A percentile compares a stretch with the other conserved stretches of the same genome.
These are phyloP conservation scores for Yasuhikotakia modesta DNA, from an alignment of 2,797 vertebrate species.

Conservation along the genomic window DNA sequence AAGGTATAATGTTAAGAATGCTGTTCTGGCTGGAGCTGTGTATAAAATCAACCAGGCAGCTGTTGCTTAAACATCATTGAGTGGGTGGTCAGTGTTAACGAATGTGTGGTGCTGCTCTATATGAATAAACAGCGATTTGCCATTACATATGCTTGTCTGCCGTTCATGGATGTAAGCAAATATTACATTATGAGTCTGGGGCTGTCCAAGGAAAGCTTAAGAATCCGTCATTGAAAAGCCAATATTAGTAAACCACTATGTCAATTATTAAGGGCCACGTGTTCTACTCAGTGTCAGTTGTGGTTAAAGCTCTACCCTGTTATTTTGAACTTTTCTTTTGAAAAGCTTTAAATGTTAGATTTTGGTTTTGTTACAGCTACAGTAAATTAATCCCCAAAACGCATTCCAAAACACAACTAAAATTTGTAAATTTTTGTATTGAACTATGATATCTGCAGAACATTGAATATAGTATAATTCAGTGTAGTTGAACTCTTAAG, in stretches of 20 bases:
- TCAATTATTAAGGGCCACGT: background rate
- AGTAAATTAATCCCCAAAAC: background rate
- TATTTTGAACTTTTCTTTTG: background rate
- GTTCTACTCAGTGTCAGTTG: background rate
- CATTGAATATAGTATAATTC: no score
- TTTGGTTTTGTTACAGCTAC: conserved; percentile 39
- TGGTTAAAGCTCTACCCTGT: background rate
- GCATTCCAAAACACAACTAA: background rate
- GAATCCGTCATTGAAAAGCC: background rate
- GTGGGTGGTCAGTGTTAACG: conserved; percentile 50
- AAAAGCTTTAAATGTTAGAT: conserved; percentile 35
- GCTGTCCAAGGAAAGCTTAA: background rate
- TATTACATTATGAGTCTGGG: background rate
- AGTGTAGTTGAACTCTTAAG: background rate
- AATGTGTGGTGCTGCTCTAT: conserved; percentile 25
- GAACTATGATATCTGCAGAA: no score
- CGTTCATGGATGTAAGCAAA: background rate
- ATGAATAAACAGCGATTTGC: conserved; percentile 38
- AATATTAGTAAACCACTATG: background rate
- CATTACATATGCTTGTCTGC: conserved; percentile 21
- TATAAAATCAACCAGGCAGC: conserved; percentile 47
- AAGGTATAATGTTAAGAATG: conserved; percentile 44
- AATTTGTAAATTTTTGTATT: background rate
- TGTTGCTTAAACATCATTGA: conserved; percentile 49
- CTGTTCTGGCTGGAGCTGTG: conserved; percentile 29